Percentiles rank a stretch among this genome's conserved stretches.
phyloP scores from a whole-genome alignment of 2,113 vertebrate species.

The Damaliscus lunatus region DNA sequence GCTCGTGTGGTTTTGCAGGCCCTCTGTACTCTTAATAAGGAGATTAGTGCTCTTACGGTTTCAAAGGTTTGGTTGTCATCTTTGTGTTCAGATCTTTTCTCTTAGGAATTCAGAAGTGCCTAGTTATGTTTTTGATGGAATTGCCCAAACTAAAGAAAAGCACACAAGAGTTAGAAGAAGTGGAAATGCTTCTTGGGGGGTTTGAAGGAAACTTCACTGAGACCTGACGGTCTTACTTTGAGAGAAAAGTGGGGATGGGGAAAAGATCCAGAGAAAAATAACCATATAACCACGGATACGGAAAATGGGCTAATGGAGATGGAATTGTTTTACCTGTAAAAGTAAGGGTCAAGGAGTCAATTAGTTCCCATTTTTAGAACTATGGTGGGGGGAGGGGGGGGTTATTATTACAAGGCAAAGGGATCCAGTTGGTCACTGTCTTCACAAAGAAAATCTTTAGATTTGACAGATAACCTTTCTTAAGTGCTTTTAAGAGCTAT shows the following conservation, averaged over 20 bases:
- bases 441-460: slow-evolving; percentile 26
- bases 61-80: slow-evolving; percentile 61
- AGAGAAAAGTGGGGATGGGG: background rate
- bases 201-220: slow-evolving; percentile 2
- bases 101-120: slow-evolving; percentile 61
- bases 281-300: background rate
- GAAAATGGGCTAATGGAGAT: background rate
- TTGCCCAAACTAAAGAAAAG: slow-evolving; percentile 49
- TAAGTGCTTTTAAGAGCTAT: background rate
- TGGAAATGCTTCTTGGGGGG: background rate
- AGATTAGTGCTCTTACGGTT: slow-evolving; percentile 52
- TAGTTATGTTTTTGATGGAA: slow-evolving; percentile 66
- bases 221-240: background rate
- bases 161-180: background rate
- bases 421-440: background rate
- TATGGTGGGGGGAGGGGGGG: background rate
- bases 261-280: background rate
- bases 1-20: slow-evolving; percentile 34
- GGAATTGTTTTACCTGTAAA: background rate
- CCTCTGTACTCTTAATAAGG: slow-evolving; percentile 29
- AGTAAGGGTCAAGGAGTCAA: background rate
- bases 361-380: slow-evolving; percentile 6
- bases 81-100: slow-evolving; percentile 66
- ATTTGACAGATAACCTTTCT: slow-evolving; percentile 31
- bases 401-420: background rate